Percentiles rank a stretch among this genome's conserved stretches.
These are phyloP conservation scores for Zoanthus gigantus DNA, from an alignment of 92 coral and sea anemone species.

Conservation along the genomic window DNA sequence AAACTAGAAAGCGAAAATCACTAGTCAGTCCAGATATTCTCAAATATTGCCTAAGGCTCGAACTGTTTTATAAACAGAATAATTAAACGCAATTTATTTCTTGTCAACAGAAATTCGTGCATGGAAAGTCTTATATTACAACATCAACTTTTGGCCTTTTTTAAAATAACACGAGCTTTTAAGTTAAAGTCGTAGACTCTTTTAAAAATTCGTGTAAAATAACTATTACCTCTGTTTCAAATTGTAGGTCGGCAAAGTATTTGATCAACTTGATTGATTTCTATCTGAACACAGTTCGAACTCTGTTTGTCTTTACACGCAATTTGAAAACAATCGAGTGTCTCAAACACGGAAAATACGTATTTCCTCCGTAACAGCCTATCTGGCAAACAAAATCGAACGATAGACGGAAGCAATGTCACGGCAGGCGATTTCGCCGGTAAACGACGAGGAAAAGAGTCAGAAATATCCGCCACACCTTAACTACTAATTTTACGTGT, in stretches of 20 bases:
- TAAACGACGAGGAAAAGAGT: background rate
- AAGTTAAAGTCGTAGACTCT: background rate
- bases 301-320: slow-evolving; percentile 28
- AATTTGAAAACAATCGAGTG: slow-evolving; percentile 8
- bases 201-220: background rate
- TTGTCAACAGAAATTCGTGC: background rate
- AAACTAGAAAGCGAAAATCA: background rate
- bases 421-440: slow-evolving; percentile 23
- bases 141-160: no score
- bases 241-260: background rate
- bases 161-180: background rate
- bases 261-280: slow-evolving; percentile 20
- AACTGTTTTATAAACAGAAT: slow-evolving; percentile 2
- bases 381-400: background rate
- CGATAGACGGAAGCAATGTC: slow-evolving; percentile 18
- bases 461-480: slow-evolving; percentile 27
- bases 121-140: background rate
- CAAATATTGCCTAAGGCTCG: background rate
- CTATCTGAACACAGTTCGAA: background rate
- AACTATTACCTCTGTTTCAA: slow-evolving; percentile 3
- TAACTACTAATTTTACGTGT: background rate
- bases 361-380: slow-evolving; percentile 2
- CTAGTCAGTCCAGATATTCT: background rate
- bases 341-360: slow-evolving; percentile 35
- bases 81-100: background rate